Conservation (phyloP, 2,113 vertebrate species). For the Rhizomys pruinosus region DNA sequence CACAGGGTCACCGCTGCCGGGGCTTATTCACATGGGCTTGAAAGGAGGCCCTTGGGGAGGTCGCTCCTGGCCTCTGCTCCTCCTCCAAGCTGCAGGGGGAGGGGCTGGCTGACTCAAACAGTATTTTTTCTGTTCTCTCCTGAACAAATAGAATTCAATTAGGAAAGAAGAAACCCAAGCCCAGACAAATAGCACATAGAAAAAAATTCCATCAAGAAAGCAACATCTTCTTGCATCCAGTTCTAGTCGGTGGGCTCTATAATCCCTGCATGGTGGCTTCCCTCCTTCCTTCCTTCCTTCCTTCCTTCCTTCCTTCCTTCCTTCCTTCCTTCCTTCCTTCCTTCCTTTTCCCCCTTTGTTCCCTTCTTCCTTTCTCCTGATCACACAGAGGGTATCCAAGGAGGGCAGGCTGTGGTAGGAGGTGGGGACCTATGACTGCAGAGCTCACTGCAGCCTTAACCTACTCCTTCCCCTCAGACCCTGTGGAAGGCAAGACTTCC, state of each 20-base stretch:
- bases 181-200: background rate
- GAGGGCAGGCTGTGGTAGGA: too few species aligned
- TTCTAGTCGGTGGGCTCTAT: background rate
- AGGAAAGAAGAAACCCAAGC: conserved; percentile 38
- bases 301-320: background rate
- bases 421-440: background rate
- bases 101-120: conserved; percentile 13
- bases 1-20: background rate
- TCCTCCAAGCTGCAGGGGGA: background rate
- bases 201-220: background rate
- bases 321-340: too few species aligned
- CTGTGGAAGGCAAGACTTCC: background rate
- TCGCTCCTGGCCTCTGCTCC: background rate
- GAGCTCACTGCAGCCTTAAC: too few species aligned
- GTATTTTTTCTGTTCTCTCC: conserved; percentile 71
- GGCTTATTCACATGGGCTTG: conserved; percentile 43
- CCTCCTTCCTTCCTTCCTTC: background rate
- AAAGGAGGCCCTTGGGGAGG: background rate
- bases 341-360: background rate
- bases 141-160: conserved; percentile 58
- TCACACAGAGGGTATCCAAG: too few species aligned
- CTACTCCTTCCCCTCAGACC: background rate
- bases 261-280: background rate
- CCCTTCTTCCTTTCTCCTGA: background rate
- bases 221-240: background rate